These are phyloP conservation scores for Ovis canadensis DNA, from an alignment of 2,113 vertebrate genomes.

Conservation along the genomic window DNA sequence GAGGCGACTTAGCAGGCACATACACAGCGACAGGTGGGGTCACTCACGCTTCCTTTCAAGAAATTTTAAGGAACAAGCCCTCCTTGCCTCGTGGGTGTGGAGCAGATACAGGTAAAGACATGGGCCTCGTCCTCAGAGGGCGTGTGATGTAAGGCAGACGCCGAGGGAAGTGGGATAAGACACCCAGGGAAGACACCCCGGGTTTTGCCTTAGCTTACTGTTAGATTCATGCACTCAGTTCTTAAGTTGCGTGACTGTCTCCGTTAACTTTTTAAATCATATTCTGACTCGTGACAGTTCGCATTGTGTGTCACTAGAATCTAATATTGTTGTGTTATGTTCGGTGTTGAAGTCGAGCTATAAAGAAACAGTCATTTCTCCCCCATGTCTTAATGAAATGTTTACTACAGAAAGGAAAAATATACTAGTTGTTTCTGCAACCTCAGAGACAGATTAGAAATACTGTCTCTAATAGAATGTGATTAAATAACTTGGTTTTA, in stretches of 20 bases:
- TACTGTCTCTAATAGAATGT: neutral
- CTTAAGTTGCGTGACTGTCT: neutral
- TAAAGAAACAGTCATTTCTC: neutral
- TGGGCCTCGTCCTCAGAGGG: neutral
- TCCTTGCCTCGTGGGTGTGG: neutral
- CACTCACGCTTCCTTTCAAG: neutral
- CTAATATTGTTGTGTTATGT: neutral
- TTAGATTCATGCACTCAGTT: neutral
- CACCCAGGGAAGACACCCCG: fast-evolving
- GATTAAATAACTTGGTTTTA: neutral
- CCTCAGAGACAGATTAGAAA: neutral
- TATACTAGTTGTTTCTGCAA: neutral
- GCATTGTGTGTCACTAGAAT: neutral
- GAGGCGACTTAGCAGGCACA: neutral
- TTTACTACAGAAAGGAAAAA: neutral
- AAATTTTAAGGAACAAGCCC: neutral
- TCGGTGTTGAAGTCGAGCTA: neutral
- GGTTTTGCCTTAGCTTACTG: neutral
- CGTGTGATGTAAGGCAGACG: fast-evolving
- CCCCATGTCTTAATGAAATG: neutral
- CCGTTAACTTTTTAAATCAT: too few species aligned
- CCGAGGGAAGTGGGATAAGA: neutral
- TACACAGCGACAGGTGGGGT: fast-evolving
- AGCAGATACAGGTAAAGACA: neutral
- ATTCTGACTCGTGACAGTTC: neutral